Base-by-base conservation (phyloP, 2,888 invertebrate genomes). In the Trichogramma evanescens region DNA sequence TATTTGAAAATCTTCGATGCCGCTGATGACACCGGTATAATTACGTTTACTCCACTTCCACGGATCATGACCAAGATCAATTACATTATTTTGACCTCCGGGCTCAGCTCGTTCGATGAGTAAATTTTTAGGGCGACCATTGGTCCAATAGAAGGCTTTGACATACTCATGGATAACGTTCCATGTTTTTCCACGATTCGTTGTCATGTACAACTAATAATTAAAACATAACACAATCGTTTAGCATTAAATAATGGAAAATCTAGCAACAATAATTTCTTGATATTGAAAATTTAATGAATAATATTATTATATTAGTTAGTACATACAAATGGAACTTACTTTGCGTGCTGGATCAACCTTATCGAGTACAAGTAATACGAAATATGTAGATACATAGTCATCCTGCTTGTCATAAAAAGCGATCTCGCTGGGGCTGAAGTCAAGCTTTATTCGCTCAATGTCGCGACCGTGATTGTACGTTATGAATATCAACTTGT, bases 1-100 rank as follows among this genome's bases (percentile, higher is more conserved):
- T 43, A 92, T 84, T 72, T 89, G 88, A 76, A 94, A 91, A 73
- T 93, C 91, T 70, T 88, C 86, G 1, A 91, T 89, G 66, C 87
- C 83, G 13, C 82, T 82, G 52, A 89, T 83, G 41, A 89, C 75
- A 1, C 82, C 78, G 54, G 78, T 75, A 6, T 81, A 69, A 43
- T 74, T 70, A 41, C 69, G 66, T 62, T 58, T 44, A 48, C 38
- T 53, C 64, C 61, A 56, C n/a, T 46, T 54, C 49, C 42, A 50
- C 4, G 52, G 7, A 13, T 41, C 56, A 9, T 40, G 8, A 2
- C 65, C 65, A 46, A 79, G 61, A 50, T 71, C 68, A 6, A 86
- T 70, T 9, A 86, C 80, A 4, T 79, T 83, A 72, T 76, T 84
- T 63, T 71, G 80, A 73, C 77, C 87, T 71, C 80, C 83, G 68